Evolutionary conservation across 2,113 vertebrate species (phyloP), one percentile per base, ranked within the genome.

Genomic region (Pluvialis apricaria): DNA sequence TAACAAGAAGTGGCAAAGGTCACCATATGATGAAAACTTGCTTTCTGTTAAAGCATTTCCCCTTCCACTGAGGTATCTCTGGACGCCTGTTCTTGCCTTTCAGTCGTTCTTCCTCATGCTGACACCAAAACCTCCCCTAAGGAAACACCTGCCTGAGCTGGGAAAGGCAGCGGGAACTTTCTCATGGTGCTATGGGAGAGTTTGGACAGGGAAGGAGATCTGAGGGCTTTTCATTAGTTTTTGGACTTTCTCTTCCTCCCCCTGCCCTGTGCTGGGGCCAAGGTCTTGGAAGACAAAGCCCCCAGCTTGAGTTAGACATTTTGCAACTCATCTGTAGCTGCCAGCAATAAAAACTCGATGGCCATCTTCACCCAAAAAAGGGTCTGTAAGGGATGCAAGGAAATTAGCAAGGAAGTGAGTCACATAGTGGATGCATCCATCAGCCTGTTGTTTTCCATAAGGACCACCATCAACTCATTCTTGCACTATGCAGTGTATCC

Each of bases 121-220:
- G 71, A 91, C 72, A 92, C 62, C n/a, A 65, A 77, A 88, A 76
- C 31, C 40, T 95, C 76, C 92, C 91, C 2, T 13, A 6, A 94
- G 91, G 58, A 96, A 96, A 92, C 94, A 94, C 88, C 86, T 94
- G 88, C 49, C 16, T 11, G 13, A 52, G 31, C 7, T 90, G 72
- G 49, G 45, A 83, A 77, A 73, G 29, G 5, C 0, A 0, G 5
- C 6, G 21, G 47, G 32, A 95, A 77, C 24, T 83, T 83, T 93
- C 71, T 86, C 55, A 32, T 60, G 68, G 29, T 77, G 45, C 22
- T 44, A 1, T 0, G 22, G 20, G 9, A 90, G 16, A 60, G 2
- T 64, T 61, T 79, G 40, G 42, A 34, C 2, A 20, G 14, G 15
- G 34, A 78, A 61, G 8, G 26, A 91, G 11, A 38, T 36, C 8